A percentile compares a stretch with the other conserved stretches of the same genome.
Evolutionary conservation across 2,888 invertebrate species (phyloP).

Genomic region (Mesorhabditis sp.): DNA sequence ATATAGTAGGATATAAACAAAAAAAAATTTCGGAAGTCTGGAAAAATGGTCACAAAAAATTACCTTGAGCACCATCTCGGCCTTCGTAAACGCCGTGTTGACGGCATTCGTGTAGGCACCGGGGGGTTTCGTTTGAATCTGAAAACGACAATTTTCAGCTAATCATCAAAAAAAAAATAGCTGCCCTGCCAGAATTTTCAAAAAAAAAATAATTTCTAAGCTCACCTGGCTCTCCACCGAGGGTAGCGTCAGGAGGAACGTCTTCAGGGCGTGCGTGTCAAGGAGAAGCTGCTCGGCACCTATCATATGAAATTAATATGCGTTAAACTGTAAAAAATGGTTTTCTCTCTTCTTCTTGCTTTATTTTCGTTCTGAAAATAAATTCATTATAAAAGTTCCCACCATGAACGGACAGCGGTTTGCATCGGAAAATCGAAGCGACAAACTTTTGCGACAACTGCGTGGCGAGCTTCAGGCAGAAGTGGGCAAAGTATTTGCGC

Average conservation of each 20-base stretch:
- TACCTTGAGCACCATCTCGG: constrained; percentile 93
- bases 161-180: background rate
- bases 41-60: background rate
- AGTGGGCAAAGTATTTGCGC: constrained; percentile 89
- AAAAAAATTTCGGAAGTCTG: no score
- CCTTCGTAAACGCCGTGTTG: constrained; percentile 86
- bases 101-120: constrained; percentile 70
- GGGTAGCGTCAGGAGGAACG: constrained; percentile 86
- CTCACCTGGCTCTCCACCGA: constrained; percentile 74
- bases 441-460: constrained; percentile 88
- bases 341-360: background rate
- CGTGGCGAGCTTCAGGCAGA: constrained; percentile 90
- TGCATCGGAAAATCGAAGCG: constrained; percentile 66
- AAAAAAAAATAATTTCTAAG: background rate
- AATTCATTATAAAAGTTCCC: background rate
- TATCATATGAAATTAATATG: constrained; percentile 59
- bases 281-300: constrained; percentile 90
- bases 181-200: no score
- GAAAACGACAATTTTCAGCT: background rate
- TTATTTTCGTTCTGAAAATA: background rate
- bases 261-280: constrained; percentile 66
- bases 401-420: constrained; percentile 48
- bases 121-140: constrained; percentile 52
- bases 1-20: no score
- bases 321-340: background rate